These are phyloP conservation scores for Oreochromis spilurus DNA, from an alignment of 2,113 vertebrate genomes.

Conservation along the genomic window DNA sequence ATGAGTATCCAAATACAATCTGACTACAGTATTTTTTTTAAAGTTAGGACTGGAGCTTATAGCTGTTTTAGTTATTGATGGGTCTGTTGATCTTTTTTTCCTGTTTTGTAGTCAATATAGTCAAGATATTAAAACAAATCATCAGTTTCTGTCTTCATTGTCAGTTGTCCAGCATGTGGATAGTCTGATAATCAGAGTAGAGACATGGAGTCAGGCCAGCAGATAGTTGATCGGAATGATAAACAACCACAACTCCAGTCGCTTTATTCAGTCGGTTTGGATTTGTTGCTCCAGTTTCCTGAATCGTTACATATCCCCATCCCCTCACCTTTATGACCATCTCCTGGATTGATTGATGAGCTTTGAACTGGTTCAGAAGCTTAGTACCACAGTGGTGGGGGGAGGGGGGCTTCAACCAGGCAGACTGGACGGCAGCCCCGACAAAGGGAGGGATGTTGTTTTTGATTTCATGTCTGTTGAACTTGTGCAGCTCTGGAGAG, in stretches of 20 bases:
- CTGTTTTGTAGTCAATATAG: not conserved
- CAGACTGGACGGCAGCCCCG: conserved; percentile 5
- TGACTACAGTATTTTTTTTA: not conserved
- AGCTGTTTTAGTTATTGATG: not conserved
- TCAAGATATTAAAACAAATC: not conserved
- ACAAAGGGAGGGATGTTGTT: conserved; percentile 7
- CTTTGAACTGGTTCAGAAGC: not conserved
- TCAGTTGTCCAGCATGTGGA: not conserved
- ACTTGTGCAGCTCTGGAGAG: not conserved
- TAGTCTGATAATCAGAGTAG: not conserved
- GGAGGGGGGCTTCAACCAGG: not conserved
- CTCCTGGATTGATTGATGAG: not conserved
- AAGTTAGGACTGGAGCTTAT: not conserved
- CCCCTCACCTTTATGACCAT: not conserved
- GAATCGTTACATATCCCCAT: not conserved
- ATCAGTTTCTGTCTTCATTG: not conserved
- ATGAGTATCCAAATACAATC: not conserved
- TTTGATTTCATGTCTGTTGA: conserved; percentile 17
- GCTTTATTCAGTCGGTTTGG: not conserved
- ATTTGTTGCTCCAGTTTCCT: not conserved
- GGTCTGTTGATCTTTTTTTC: not conserved
- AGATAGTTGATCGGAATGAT: not conserved
- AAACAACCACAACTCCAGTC: not conserved
- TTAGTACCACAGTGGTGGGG: not conserved
- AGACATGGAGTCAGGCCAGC: not conserved